Evolutionary conservation across 2,888 invertebrate genomes (phyloP).

Genomic region (Zootermopsis nevadensis): DNA sequence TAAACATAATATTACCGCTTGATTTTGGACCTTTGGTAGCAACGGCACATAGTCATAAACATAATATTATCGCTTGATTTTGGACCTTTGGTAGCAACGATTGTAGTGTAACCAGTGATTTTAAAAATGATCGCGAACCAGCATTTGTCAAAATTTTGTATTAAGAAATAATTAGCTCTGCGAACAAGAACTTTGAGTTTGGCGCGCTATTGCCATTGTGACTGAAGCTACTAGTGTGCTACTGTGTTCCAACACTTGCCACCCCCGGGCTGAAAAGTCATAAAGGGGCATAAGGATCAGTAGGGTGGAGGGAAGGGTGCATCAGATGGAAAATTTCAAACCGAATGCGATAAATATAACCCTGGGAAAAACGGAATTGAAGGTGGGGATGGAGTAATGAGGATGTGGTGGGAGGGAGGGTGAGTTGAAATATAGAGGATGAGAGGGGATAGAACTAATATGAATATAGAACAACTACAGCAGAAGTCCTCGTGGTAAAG

Average conservation of each 20-base stretch:
- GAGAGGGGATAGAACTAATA: slow-evolving; percentile 7
- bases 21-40: too few relatives aligned
- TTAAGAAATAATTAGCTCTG: slow-evolving; percentile 37
- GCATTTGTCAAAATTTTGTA: too few relatives aligned
- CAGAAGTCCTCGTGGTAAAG: neutral
- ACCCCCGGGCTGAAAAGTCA: slow-evolving; percentile 3
- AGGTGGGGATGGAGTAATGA: slow-evolving; percentile 14
- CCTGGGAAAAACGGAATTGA: slow-evolving; percentile 34
- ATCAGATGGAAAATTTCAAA: slow-evolving; percentile 43
- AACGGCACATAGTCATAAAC: too few relatives aligned
- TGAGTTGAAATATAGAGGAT: slow-evolving; percentile 5
- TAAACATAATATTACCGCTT: too few relatives aligned
- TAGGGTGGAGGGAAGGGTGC: slow-evolving; percentile 2
- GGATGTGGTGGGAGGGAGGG: slow-evolving; percentile 15
- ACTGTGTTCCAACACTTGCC: slow-evolving; percentile 39
- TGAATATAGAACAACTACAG: slow-evolving; percentile 30
- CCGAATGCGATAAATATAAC: slow-evolving; percentile 42
- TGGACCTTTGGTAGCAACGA: too few relatives aligned
- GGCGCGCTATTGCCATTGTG: neutral
- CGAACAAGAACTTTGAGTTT: neutral
- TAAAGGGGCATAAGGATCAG: neutral
- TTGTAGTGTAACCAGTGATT: too few relatives aligned
- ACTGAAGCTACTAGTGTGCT: slow-evolving; percentile 2
- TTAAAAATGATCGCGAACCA: too few relatives aligned
- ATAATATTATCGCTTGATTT: too few relatives aligned